Evolutionary conservation across 2,888 invertebrate genomes (phyloP).

Genomic region (Conus canariensis): DNA sequence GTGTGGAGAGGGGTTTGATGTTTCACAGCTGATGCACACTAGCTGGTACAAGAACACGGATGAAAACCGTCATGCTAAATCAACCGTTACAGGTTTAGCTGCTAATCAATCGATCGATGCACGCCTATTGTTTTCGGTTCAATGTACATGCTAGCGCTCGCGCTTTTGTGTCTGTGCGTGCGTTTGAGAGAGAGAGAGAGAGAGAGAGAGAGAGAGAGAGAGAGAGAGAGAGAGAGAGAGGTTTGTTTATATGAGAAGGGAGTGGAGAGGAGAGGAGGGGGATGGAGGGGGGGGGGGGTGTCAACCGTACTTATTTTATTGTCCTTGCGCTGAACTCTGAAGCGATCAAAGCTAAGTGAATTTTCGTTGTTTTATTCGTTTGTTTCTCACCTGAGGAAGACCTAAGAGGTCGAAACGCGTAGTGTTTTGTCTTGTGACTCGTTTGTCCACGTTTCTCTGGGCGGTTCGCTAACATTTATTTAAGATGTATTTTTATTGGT

Average conservation of each 20-base stretch:
- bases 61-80: neutral
- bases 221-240: conserved; percentile 15
- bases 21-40: neutral
- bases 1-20: no score
- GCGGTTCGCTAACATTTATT: no score
- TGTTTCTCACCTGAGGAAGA: no score
- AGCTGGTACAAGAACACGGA: neutral
- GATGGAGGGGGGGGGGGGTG: neutral
- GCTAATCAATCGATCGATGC: neutral
- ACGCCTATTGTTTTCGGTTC: neutral
- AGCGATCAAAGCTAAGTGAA: no score
- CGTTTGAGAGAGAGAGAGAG: conserved; percentile 1
- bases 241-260: neutral
- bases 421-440: no score
- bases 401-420: no score
- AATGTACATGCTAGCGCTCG: neutral
- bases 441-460: no score
- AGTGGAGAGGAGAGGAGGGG: neutral
- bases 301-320: no score
- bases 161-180: conserved; percentile 6
- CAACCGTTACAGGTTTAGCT: neutral
- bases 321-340: no score
- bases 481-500: no score
- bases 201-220: conserved; percentile 1
- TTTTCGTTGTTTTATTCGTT: no score